Evolutionary conservation across 2,888 invertebrate species (phyloP), one percentile per base, ranked within the genome.

Genomic region (Desoria tigrina): DNA sequence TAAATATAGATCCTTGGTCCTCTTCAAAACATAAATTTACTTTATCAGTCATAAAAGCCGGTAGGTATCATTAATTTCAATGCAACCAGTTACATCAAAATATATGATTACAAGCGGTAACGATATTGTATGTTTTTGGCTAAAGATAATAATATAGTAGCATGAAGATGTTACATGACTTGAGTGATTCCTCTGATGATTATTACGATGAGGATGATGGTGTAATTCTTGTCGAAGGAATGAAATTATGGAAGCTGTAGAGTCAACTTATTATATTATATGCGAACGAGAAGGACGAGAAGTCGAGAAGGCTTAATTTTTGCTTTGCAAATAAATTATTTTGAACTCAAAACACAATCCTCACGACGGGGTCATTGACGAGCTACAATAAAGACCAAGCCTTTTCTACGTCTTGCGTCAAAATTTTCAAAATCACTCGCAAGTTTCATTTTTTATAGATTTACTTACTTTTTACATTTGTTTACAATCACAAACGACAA

Each of bases 31-130:
- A n/a, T n/a, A 60, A 51, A 27, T 37, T 50, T 32, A 50, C 60
- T 60, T 50, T 60, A 26, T 50, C 60, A 28, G 49, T 51, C 60
- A 60, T 51, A 50, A 60, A 60, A 60, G 28, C 39, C 60, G 16
- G 50, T 37, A 32, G 49, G 51, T 37, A 28, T 24, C 60, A 60
- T 60, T 39, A 60, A 60, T 60, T 50, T 60, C 50, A 23, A 24
- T 4, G 16, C 21, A 16, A 45, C 7, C n/a, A 45, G 16, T 45
- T 21, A 4, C 45, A 18, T 45, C 16, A 21, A 9, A n/a, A n/a
- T n/a, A n/a, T n/a, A n/a, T n/a, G n/a, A n/a, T n/a, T n/a, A n/a
- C n/a, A n/a, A n/a, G n/a, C n/a, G n/a, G n/a, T n/a, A n/a, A n/a
- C n/a, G n/a, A n/a, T n/a, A n/a, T n/a, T n/a, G 21, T 21, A 45